Percentiles rank a stretch among this genome's conserved stretches.
phyloP scores from a whole-genome alignment of 1,140 invertebrate genomes.

The Plodia interpunctella region DNA sequence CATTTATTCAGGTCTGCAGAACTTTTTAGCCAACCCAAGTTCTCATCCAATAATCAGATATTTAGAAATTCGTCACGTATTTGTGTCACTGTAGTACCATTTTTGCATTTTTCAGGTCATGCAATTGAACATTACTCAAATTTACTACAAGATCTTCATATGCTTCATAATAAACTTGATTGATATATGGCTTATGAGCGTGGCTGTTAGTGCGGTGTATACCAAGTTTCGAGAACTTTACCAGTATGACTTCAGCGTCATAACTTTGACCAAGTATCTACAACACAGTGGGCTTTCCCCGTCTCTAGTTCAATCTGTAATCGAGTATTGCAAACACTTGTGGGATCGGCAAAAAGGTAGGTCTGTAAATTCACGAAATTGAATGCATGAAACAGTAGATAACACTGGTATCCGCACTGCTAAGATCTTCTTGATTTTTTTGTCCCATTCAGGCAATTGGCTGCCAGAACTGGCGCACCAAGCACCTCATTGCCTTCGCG shows the following conservation, averaged over 20 bases:
- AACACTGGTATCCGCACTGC: too few relatives aligned
- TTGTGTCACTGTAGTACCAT: too few relatives aligned
- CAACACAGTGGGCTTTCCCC: constrained; percentile 38
- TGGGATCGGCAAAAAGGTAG: constrained; percentile 56
- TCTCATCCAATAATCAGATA: too few relatives aligned
- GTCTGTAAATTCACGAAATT: neutral
- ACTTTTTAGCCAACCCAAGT: too few relatives aligned
- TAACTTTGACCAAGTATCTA: constrained; percentile 37
- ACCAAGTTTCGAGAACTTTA: constrained; percentile 47
- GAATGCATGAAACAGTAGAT: too few relatives aligned
- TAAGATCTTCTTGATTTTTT: too few relatives aligned
- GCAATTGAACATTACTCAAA: constrained; percentile 29
- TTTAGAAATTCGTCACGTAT: too few relatives aligned
- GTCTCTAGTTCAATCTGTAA: constrained; percentile 34
- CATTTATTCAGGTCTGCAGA: too few relatives aligned
- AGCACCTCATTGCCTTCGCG: constrained; percentile 45
- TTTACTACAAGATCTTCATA: constrained; percentile 48
- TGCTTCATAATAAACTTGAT: constrained; percentile 38
- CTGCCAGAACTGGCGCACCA: constrained; percentile 48
- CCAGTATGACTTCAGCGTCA: constrained; percentile 45
- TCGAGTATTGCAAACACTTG: constrained; percentile 43
- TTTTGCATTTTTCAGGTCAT: constrained; percentile 45
- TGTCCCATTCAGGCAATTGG: constrained; percentile 43
- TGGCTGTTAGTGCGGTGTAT: constrained; percentile 42
- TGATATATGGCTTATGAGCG: constrained; percentile 48